A percentile compares a stretch with the other conserved stretches of the same genome.
phyloP scores from a whole-genome alignment of 2,888 invertebrate genomes.

The Eupithecia vulgata region DNA sequence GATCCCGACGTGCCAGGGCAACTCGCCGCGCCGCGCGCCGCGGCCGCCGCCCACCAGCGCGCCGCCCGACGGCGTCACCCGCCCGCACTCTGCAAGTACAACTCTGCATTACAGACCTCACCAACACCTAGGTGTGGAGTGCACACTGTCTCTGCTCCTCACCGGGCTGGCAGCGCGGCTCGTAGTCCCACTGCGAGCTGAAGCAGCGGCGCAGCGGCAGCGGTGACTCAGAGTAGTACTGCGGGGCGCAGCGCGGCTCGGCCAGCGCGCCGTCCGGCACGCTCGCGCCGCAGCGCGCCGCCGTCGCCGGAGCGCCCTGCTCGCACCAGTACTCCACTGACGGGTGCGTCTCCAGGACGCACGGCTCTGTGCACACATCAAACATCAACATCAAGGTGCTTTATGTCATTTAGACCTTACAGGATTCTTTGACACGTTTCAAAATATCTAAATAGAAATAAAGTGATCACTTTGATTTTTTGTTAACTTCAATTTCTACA shows the following conservation, averaged over 20 bases:
- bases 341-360: neutral
- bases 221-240: slow-evolving; percentile 32
- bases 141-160: neutral
- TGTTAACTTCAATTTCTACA: too few relatives aligned
- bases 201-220: slow-evolving; percentile 33
- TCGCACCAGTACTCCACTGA: slow-evolving; percentile 35
- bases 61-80: slow-evolving; percentile 13
- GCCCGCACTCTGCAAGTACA: slow-evolving; percentile 21
- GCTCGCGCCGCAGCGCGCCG: slow-evolving; percentile 16
- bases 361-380: neutral
- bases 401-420: too few relatives aligned
- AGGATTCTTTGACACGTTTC: too few relatives aligned
- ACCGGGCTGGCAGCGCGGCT: slow-evolving; percentile 37
- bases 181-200: slow-evolving; percentile 33
- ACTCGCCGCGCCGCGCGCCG: slow-evolving; percentile 41
- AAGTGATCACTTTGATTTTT: too few relatives aligned
- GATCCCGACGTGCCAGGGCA: slow-evolving; percentile 84
- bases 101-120: neutral
- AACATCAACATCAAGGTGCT: too few relatives aligned
- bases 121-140: neutral
- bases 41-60: slow-evolving; percentile 19
- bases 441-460: too few relatives aligned
- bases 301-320: slow-evolving; percentile 16
- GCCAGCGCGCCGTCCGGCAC: slow-evolving; percentile 32
- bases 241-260: slow-evolving; percentile 32